Conservation (phyloP, 2,797 vertebrate species). For the Sphaeramia orbicularis region DNA sequence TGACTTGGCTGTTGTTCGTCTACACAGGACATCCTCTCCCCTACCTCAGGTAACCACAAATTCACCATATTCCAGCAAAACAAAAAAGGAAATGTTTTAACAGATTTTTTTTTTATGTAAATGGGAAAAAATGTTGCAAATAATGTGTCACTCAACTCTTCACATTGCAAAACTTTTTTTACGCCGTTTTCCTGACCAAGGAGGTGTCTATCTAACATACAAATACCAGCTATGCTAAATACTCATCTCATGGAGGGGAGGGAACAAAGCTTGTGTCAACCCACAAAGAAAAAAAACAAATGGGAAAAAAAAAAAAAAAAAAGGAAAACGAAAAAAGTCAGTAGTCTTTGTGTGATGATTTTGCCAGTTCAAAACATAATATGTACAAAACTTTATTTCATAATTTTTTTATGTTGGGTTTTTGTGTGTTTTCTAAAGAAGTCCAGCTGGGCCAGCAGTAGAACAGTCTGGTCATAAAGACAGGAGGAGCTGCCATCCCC, state of each 20-base stretch:
- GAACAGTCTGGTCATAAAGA: slow-evolving; percentile 85
- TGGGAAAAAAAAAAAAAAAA: slow-evolving; percentile 69
- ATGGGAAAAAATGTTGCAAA: slow-evolving; percentile 34
- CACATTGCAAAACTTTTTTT: slow-evolving; percentile 88
- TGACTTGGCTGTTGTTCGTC: slow-evolving; percentile 92
- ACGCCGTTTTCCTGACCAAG: slow-evolving; percentile 83
- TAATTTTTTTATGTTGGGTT: slow-evolving; percentile 65
- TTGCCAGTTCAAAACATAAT: slow-evolving; percentile 92
- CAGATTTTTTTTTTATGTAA: not conserved
- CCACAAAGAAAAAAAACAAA: slow-evolving; percentile 86
- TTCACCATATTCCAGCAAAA: slow-evolving; percentile 83
- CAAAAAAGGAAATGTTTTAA: slow-evolving; percentile 63
- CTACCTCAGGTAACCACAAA: slow-evolving; percentile 87
- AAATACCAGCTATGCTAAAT: slow-evolving; percentile 92
- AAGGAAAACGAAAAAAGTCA: slow-evolving; percentile 86
- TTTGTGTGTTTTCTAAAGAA: slow-evolving; percentile 79
- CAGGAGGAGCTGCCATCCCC: slow-evolving; percentile 82
- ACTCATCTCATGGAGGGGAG: slow-evolving; percentile 70
- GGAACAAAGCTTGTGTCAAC: slow-evolving; percentile 79
- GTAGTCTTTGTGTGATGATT: slow-evolving; percentile 94
- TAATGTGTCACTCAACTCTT: slow-evolving; percentile 87
- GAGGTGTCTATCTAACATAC: slow-evolving; percentile 89
- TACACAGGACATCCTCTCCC: slow-evolving; percentile 72
- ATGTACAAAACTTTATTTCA: slow-evolving; percentile 92
- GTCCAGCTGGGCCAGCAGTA: slow-evolving; percentile 92